Evolutionary conservation across 2,797 vertebrate species (phyloP).

Genomic region (Sarcophilus harrisii): DNA sequence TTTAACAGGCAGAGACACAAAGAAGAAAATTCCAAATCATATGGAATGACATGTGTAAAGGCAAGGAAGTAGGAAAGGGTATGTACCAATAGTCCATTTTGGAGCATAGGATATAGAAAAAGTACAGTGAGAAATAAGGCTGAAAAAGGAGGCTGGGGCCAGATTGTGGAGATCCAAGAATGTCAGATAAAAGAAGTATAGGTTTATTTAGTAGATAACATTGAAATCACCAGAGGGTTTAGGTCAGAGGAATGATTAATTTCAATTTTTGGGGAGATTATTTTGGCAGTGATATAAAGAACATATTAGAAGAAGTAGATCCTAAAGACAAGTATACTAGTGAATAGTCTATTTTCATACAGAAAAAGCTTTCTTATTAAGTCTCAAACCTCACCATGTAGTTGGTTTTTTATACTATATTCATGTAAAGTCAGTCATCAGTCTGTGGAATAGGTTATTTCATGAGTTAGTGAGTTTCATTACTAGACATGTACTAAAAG

Average conservation of each 20-base stretch:
- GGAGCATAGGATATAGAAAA: background rate
- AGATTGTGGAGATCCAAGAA: background rate
- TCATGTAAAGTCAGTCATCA: background rate
- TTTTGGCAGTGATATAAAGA: background rate
- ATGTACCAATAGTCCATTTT: background rate
- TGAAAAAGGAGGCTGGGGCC: background rate
- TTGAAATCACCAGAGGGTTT: background rate
- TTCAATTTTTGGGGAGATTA: background rate
- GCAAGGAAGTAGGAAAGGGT: background rate
- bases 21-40: background rate
- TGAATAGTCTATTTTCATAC: background rate
- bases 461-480: background rate
- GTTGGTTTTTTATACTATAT: background rate
- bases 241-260: background rate
- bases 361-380: background rate
- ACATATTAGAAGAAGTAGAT: background rate
- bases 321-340: background rate
- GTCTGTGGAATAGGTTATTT: background rate
- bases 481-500: background rate
- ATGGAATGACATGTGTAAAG: background rate
- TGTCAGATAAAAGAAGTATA: background rate
- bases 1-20: background rate
- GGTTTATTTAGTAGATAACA: background rate
- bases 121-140: background rate
- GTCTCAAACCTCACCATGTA: background rate